phyloP scores from a whole-genome alignment of 2,113 vertebrate genomes.

The Dermatemys mawii region DNA sequence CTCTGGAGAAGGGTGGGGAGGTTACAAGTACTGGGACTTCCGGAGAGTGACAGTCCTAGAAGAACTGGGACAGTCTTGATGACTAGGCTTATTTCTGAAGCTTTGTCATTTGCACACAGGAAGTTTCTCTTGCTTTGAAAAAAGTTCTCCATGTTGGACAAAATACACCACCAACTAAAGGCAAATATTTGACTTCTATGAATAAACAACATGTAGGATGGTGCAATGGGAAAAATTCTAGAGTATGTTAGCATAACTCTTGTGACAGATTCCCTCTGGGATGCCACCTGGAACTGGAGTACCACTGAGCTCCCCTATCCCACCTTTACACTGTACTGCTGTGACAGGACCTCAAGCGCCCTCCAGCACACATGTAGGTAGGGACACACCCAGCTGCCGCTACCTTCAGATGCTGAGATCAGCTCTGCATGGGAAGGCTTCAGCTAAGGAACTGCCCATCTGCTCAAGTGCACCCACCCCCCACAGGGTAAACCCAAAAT shows the following conservation, averaged over 20 bases:
- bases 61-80: background rate
- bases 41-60: background rate
- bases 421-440: too few relatives aligned
- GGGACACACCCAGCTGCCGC: too few relatives aligned
- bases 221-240: background rate
- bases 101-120: background rate
- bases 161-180: background rate
- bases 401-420: too few relatives aligned
- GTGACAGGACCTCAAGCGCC: too few relatives aligned
- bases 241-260: background rate
- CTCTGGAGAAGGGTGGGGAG: background rate
- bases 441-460: too few relatives aligned
- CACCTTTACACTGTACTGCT: too few relatives aligned
- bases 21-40: background rate
- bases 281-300: too few relatives aligned
- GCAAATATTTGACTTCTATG: background rate
- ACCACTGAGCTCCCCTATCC: too few relatives aligned
- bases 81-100: background rate
- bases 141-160: background rate
- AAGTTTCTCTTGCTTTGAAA: background rate
- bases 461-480: too few relatives aligned
- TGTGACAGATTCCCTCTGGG: too few relatives aligned
- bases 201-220: accelerated
- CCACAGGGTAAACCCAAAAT: too few relatives aligned
- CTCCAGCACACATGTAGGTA: too few relatives aligned